Conservation (phyloP, 2,797 vertebrate species). For the Mycteria americana region DNA sequence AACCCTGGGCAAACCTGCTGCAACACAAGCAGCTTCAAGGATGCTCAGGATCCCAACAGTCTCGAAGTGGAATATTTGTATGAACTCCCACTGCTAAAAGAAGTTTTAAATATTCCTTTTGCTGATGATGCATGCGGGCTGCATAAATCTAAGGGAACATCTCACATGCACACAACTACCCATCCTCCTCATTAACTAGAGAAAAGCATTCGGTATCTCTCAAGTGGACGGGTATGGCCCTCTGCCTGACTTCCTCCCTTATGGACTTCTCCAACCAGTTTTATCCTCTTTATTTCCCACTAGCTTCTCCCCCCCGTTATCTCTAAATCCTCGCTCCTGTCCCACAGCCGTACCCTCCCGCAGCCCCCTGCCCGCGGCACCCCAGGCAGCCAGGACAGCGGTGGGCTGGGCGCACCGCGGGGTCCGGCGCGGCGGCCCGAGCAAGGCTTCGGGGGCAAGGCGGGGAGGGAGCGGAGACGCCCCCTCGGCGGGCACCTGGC, state of each 20-base stretch:
- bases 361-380: not conserved
- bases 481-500: not conserved
- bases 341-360: not conserved
- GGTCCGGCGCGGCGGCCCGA: no score
- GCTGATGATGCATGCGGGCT: rapidly evolving
- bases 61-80: rapidly evolving
- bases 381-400: not conserved
- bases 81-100: rapidly evolving
- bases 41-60: not conserved
- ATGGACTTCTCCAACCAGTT: no score
- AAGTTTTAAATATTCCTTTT: rapidly evolving
- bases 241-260: no score
- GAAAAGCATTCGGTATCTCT: not conserved
- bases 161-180: rapidly evolving
- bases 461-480: rapidly evolving
- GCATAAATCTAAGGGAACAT: not conserved
- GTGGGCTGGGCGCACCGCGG: no score
- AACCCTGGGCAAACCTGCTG: not conserved
- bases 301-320: no score
- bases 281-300: not conserved
- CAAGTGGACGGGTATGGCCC: rapidly evolving
- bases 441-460: no score
- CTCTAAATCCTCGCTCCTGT: not conserved
- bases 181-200: not conserved
- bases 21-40: not conserved